phyloP scores from a whole-genome alignment of 2,888 invertebrate genomes.

The Auanema sp. region DNA sequence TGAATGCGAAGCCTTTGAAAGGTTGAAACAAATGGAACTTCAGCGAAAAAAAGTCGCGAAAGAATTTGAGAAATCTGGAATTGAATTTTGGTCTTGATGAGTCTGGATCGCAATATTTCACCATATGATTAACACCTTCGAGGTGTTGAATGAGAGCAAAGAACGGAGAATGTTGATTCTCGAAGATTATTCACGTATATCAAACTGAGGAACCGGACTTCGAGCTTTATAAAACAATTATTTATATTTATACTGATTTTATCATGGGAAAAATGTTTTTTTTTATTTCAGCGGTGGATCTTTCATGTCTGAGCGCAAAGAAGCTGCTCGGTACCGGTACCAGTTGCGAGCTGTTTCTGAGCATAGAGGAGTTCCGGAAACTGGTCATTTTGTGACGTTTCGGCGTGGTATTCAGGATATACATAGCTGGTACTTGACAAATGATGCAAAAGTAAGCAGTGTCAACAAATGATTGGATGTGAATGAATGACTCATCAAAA shows the following conservation, averaged over 20 bases:
- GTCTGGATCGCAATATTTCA: too few relatives aligned
- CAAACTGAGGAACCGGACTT: not conserved
- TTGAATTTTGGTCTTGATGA: too few relatives aligned
- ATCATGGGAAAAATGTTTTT: not conserved
- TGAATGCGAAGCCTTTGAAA: too few relatives aligned
- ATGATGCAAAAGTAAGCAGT: slow-evolving; percentile 79
- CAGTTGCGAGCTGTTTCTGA: slow-evolving; percentile 82
- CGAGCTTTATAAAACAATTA: not conserved
- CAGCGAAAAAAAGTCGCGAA: too few relatives aligned
- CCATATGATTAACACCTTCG: too few relatives aligned
- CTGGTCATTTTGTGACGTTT: slow-evolving; percentile 93
- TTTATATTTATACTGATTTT: not conserved
- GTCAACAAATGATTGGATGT: not conserved
- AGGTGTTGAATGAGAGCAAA: not conserved
- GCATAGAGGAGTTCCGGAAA: slow-evolving; percentile 84
- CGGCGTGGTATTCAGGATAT: slow-evolving; percentile 70
- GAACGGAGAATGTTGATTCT: not conserved
- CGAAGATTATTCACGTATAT: not conserved
- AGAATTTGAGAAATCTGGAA: too few relatives aligned
- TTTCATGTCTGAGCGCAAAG: slow-evolving; percentile 32
- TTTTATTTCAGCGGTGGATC: slow-evolving; percentile 43
- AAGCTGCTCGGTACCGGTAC: slow-evolving; percentile 70
- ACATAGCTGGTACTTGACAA: slow-evolving; percentile 81
- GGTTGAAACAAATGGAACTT: too few relatives aligned
- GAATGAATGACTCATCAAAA: not conserved